Base-by-base conservation (phyloP, 2,113 vertebrate genomes). In the Speoplatyrhinus poulsoni region DNA sequence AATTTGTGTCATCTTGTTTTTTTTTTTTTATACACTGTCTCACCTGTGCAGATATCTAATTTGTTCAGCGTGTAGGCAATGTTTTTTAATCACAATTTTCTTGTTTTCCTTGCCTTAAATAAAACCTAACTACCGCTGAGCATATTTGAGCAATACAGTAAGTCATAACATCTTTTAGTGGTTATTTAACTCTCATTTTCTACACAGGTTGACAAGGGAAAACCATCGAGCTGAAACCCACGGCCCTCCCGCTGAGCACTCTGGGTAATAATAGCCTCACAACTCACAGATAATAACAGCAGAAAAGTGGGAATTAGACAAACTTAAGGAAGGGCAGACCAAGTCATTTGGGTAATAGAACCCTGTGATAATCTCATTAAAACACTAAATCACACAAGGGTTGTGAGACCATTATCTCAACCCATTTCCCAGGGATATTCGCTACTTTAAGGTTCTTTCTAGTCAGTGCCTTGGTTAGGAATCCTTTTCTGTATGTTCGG, bases 291-390 rank as follows among this genome's bases (percentile, higher is more conserved):
- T 65, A 60, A 50, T 36, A 73, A 70, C 73, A 73, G 69, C 52
- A 81, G 62, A 79, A 46, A 36, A 36, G 60, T 61, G 68, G 62
- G 56, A 76, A 82, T 76, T 72, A 74, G 64, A 55, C 57, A 73
- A 79, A 83, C 57, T 75, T 76, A 76, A 57, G 66, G 59, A 60
- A 81, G 60, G 73, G 60, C 73, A 62, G 52, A 70, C 62, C 50
- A 70, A 74, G 73, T 73, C 68, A 82, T 85, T 83, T 75, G 59
- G 69, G 75, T 76, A 77, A 80, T 67, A 68, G 74, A 32, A 54
- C 64, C 64, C 75, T 76, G 64, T 73, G 73, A 84, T 82, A 78
- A 82, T 85, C 67, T 84, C 64, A 83, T 88, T 80, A 86, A 80
- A 82, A 65, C 3, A 73, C 47, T 17, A 56, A 73, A 74, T 69